These are phyloP conservation scores for Cephus spinipes DNA, from an alignment of 2,888 invertebrate species.

Conservation along the genomic window DNA sequence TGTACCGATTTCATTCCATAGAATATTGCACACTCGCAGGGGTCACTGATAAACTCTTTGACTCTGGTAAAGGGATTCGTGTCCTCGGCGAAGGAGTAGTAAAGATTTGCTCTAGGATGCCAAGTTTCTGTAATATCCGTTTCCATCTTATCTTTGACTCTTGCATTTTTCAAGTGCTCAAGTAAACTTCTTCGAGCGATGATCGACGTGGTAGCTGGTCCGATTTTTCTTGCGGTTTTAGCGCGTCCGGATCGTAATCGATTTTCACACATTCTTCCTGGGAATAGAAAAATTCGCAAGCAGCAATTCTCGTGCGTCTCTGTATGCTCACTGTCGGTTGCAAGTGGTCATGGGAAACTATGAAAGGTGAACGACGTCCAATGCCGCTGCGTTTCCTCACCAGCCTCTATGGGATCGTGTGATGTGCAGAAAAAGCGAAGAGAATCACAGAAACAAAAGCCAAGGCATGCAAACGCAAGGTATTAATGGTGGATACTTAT, in stretches of 20 bases:
- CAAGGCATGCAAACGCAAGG: not conserved
- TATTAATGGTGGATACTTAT: constrained; percentile 79
- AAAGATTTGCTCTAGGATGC: constrained; percentile 64
- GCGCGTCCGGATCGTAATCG: not conserved
- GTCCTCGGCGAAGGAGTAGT: constrained; percentile 66
- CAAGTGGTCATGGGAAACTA: not conserved
- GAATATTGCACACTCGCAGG: constrained; percentile 14
- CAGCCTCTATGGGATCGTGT: not conserved
- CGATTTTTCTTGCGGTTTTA: not conserved
- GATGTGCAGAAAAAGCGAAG: not conserved
- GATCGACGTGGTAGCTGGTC: constrained; percentile 36
- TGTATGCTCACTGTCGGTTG: not conserved
- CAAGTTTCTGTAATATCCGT: constrained; percentile 33
- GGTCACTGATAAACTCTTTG: constrained; percentile 29
- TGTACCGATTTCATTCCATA: not conserved
- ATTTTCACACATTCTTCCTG: not conserved
- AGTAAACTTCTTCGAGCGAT: constrained; percentile 51
- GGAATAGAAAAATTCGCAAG: not conserved
- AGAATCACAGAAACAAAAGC: constrained; percentile 17
- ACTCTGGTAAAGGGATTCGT: constrained; percentile 63
- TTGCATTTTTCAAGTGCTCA: constrained; percentile 41
- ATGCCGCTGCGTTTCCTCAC: not conserved
- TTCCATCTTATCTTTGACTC: constrained; percentile 14
- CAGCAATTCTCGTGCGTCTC: not conserved
- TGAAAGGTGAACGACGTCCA: not conserved